Conservation (phyloP, 2,888 invertebrate species). For the Liodrosophila aerea region DNA sequence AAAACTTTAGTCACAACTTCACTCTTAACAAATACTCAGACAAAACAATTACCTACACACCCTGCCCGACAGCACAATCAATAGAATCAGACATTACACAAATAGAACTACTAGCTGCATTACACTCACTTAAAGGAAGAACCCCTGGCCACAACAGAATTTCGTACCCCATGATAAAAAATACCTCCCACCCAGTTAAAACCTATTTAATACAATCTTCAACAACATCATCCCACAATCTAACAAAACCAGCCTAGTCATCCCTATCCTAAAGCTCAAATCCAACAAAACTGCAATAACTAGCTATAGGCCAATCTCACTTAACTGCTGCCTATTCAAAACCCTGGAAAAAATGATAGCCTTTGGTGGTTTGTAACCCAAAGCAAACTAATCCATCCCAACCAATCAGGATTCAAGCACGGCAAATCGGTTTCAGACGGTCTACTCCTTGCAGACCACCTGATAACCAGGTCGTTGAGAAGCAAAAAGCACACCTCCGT, state of each 20-base stretch:
- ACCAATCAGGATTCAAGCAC: slow-evolving; percentile 11
- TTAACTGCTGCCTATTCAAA: no score
- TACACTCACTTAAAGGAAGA: no score
- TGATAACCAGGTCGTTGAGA: no score
- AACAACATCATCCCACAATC: slow-evolving; percentile 19
- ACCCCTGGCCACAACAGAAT: no score
- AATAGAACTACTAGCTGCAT: no score
- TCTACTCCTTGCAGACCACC: no score
- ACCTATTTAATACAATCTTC: slow-evolving; percentile 16
- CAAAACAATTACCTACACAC: background rate
- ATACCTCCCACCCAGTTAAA: slow-evolving; percentile 2
- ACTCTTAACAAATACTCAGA: background rate
- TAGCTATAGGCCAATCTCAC: no score
- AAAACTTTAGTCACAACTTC: background rate
- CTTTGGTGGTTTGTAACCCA: slow-evolving; percentile 4
- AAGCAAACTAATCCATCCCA: slow-evolving; percentile 7
- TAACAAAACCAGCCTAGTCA: slow-evolving; percentile 10
- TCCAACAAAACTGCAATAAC: no score
- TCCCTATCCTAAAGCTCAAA: slow-evolving; percentile 10
- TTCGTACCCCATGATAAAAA: slow-evolving; percentile 20
- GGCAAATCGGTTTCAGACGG: slow-evolving; percentile 24
- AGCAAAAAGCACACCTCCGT: slow-evolving; percentile 8
- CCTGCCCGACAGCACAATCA: no score
- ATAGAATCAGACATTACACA: no score
- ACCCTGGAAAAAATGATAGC: slow-evolving; percentile 8